phyloP scores from a whole-genome alignment of 2,113 vertebrate species.

The Zosterops pallidus region DNA sequence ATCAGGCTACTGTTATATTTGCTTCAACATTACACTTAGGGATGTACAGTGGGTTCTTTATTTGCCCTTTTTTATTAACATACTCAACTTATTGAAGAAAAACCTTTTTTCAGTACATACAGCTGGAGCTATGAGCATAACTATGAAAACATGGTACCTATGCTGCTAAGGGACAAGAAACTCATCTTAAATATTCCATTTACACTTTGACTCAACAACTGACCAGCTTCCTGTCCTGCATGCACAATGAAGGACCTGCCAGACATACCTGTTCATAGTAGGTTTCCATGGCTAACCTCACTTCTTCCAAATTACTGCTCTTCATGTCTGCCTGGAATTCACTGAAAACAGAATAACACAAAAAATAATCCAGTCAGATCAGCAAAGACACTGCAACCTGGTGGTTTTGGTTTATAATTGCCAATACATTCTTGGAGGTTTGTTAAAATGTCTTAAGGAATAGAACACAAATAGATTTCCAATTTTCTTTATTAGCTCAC shows the following conservation, averaged over 20 bases:
- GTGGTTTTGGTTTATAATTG: background rate
- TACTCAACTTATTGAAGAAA: background rate
- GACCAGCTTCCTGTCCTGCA: background rate
- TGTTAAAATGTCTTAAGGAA: background rate
- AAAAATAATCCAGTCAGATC: background rate
- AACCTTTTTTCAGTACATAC: background rate
- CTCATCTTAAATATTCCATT: background rate
- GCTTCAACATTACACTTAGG: background rate
- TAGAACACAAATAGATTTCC: background rate
- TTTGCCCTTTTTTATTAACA: background rate
- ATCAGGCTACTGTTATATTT: background rate
- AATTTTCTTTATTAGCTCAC: background rate
- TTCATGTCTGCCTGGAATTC: constrained; percentile 87
- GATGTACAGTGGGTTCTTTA: background rate
- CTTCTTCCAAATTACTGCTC: constrained; percentile 85
- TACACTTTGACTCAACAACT: background rate
- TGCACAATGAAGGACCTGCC: background rate
- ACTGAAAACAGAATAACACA: constrained; percentile 65
- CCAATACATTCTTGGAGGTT: background rate
- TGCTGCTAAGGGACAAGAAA: background rate
- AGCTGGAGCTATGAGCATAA: background rate
- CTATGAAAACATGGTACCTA: background rate
- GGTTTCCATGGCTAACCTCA: constrained; percentile 84
- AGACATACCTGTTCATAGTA: constrained; percentile 86
- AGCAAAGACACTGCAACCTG: background rate